phyloP scores from a whole-genome alignment of 2,888 invertebrate genomes.

The Atherix ibis region DNA sequence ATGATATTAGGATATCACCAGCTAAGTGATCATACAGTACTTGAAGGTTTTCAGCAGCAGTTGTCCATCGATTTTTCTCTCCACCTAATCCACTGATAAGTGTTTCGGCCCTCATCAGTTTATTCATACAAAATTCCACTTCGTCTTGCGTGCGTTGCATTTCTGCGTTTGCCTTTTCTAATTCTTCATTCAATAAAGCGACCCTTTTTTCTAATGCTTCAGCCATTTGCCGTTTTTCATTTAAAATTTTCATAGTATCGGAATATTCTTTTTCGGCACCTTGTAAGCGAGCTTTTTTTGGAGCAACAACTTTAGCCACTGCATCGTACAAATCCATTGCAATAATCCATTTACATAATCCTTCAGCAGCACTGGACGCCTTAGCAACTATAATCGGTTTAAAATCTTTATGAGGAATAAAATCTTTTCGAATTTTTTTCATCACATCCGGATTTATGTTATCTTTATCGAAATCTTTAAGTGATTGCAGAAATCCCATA shows the following conservation, averaged over 20 bases:
- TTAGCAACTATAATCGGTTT: constrained; percentile 58
- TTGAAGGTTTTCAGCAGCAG: constrained; percentile 60
- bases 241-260: constrained; percentile 68
- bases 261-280: constrained; percentile 69
- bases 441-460: constrained; percentile 57
- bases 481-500: constrained; percentile 63
- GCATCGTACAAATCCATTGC: constrained; percentile 89
- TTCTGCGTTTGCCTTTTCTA: constrained; percentile 58
- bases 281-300: constrained; percentile 71
- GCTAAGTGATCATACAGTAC: constrained; percentile 62
- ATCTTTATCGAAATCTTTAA: constrained; percentile 72
- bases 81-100: constrained; percentile 77
- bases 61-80: constrained; percentile 73
- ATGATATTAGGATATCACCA: constrained; percentile 78
- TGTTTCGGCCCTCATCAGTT: constrained; percentile 72
- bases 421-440: constrained; percentile 65
- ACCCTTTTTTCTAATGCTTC: constrained; percentile 60
- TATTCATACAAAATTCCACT: constrained; percentile 67
- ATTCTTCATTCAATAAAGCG: constrained; percentile 49
- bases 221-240: constrained; percentile 66
- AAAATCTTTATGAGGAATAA: constrained; percentile 61
- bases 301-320: constrained; percentile 67
- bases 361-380: constrained; percentile 89
- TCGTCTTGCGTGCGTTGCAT: constrained; percentile 64
- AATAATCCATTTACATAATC: constrained; percentile 79